Evolutionary conservation across 37 sponge, comb jelly and placozoan species (phyloP).

Genomic region (Haliclona indistincta): DNA sequence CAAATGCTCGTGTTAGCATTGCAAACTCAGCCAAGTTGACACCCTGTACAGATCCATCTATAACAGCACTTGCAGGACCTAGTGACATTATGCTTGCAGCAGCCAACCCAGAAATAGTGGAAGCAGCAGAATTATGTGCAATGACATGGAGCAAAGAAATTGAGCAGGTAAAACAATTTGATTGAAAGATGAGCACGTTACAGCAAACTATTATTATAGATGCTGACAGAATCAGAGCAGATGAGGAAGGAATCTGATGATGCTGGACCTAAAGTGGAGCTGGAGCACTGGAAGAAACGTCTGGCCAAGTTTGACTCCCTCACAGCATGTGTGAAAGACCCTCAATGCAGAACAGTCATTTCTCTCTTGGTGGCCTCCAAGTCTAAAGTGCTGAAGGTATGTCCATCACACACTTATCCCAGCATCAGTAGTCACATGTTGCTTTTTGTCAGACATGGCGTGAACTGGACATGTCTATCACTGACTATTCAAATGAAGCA

Average conservation of each 20-base stretch:
- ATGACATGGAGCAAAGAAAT: constrained; percentile 93
- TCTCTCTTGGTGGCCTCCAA: constrained; percentile 89
- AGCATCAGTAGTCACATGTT: not conserved
- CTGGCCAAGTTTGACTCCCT: constrained; percentile 97
- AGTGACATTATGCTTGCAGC: constrained; percentile 71
- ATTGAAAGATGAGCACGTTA: not conserved
- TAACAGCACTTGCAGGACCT: constrained; percentile 51
- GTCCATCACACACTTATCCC: not conserved
- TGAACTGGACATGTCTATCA: constrained; percentile 90
- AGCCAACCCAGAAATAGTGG: constrained; percentile 80
- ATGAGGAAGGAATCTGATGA: constrained; percentile 98
- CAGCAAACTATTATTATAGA: constrained; percentile 25
- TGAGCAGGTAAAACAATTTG: constrained; percentile 55
- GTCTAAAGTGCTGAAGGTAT: constrained; percentile 86
- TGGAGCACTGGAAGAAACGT: constrained; percentile 99
- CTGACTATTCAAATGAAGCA: constrained; percentile 95
- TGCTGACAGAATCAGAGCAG: constrained; percentile 94
- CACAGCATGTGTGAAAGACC: constrained; percentile 80
- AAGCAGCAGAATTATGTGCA: constrained; percentile 77
- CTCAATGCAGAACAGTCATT: constrained; percentile 82
- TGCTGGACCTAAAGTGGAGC: constrained; percentile 92
- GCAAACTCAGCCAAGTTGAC: constrained; percentile 77
- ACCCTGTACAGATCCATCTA: constrained; percentile 46
- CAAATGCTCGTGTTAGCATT: constrained; percentile 89
- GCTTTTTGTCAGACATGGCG: constrained; percentile 75